phyloP scores from a whole-genome alignment of 1,140 invertebrate species.

The Phymastichus coffea region DNA sequence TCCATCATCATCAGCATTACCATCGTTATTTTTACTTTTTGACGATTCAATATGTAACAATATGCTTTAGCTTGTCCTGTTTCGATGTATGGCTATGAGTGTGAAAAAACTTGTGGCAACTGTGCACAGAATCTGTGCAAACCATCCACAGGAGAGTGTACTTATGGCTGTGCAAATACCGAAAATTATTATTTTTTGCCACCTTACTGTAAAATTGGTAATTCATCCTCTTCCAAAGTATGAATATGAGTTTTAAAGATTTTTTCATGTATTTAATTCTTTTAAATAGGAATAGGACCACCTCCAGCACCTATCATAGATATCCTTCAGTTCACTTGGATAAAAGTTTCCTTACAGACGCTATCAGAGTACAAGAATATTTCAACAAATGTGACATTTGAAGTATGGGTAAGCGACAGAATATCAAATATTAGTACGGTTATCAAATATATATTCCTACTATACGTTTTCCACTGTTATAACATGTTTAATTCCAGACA shows the following conservation, averaged over 20 bases:
- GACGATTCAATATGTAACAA: too few species aligned
- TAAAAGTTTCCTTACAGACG: slow-evolving; percentile 1
- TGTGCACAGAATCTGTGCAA: background rate
- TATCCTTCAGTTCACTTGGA: slow-evolving; percentile 1
- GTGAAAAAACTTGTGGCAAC: slow-evolving; percentile 10
- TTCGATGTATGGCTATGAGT: slow-evolving; percentile 17
- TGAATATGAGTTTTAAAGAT: background rate
- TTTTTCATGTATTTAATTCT: background rate
- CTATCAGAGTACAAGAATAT: slow-evolving; percentile 16
- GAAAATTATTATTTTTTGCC: background rate
- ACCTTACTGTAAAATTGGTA: slow-evolving; percentile 24
- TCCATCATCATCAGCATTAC: too few species aligned
- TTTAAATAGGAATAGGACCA: slow-evolving; percentile 9
- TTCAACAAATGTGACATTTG: slow-evolving; percentile 1
- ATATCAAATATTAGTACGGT: background rate
- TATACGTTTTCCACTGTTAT: too few species aligned
- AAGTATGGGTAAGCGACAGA: slow-evolving; percentile 14
- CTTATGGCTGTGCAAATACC: background rate
- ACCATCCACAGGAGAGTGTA: slow-evolving; percentile 1
- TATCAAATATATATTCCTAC: too few species aligned
- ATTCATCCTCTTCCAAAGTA: background rate
- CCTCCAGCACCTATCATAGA: slow-evolving; percentile 8
- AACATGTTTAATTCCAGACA: too few species aligned
- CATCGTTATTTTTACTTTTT: too few species aligned
- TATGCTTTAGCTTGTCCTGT: slow-evolving; percentile 7